Conservation (phyloP, 2,797 vertebrate species). For the Pseudochirops cupreus region DNA sequence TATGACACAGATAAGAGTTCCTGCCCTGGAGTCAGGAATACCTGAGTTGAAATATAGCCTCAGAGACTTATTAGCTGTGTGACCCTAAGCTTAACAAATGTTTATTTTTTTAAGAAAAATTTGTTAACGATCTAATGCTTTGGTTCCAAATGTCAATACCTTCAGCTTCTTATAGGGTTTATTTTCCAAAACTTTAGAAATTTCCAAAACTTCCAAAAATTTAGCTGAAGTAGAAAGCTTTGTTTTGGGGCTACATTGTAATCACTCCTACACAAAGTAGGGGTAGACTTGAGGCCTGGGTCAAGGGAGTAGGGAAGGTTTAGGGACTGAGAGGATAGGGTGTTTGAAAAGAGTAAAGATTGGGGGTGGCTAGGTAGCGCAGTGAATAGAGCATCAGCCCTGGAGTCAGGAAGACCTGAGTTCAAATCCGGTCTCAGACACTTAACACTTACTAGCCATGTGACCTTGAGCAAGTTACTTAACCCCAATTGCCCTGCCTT, state of each 20-base stretch:
- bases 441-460: too few species aligned
- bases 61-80: background rate
- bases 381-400: too few species aligned
- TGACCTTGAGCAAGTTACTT: too few species aligned
- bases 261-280: background rate
- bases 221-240: background rate
- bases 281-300: background rate
- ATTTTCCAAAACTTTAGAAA: background rate
- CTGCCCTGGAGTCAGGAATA: background rate
- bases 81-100: background rate
- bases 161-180: background rate
- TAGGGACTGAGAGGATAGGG: too few species aligned
- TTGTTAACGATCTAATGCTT: background rate
- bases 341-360: background rate
- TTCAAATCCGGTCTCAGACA: too few species aligned
- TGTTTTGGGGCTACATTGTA: too few species aligned
- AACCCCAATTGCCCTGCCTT: too few species aligned
- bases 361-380: too few species aligned
- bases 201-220: too few species aligned
- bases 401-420: too few species aligned
- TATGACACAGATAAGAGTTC: background rate
- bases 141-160: background rate
- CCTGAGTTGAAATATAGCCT: background rate
- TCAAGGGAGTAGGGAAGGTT: too few species aligned
- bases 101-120: too few species aligned